Base-by-base conservation (phyloP, 2,888 invertebrate species). In the Ephialtes manifestator region DNA sequence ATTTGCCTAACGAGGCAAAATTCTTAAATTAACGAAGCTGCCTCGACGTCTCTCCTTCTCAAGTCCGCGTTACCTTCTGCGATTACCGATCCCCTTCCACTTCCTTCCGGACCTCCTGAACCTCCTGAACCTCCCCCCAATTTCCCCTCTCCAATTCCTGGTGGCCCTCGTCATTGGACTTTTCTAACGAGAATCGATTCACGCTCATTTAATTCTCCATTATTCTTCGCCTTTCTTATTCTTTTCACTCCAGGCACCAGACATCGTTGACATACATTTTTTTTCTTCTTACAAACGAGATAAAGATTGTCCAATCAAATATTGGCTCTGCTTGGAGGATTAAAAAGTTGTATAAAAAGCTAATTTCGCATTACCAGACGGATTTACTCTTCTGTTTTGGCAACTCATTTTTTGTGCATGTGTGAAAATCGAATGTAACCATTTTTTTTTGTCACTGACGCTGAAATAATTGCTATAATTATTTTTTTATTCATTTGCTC, bases 1-100 rank as follows among this genome's bases (percentile, higher is more conserved):
- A 93, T 93, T 92, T 90, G 90, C 88, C 93, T 94, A 94, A 94
- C 94, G 93, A 94, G 92, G 90, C 91, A 91, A 91, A 84, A 92
- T 93, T 94, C 92, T 93, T 93, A 92, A 93, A 93, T 92, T 91
- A 92, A 91, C 92, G 90, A 89, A 88, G 81, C 70, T 65, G 39
- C 39, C 48, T 18, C 83, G 67, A 53, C 70, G 63, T 53, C 76
- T 72, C 80, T 77, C 18, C 43, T 83, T 68, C 81, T 51, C 43
- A 18, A 28, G 31, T 55, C 63, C 43, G 80, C 80, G 76, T 79
- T 75, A 67, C 67, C 77, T 68, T 77, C n/a, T 79, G 39, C 60
- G 76, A 85, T 86, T 81, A 81, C 81, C 78, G 77, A 84, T 83
- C 79, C 79, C 67, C 63, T 28, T 70, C 65, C 79, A 55, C 75